A percentile compares a stretch with the other conserved stretches of the same genome.
These are phyloP conservation scores for Ornithorhynchus anatinus DNA, from an alignment of 2,113 vertebrate genomes.

Conservation along the genomic window DNA sequence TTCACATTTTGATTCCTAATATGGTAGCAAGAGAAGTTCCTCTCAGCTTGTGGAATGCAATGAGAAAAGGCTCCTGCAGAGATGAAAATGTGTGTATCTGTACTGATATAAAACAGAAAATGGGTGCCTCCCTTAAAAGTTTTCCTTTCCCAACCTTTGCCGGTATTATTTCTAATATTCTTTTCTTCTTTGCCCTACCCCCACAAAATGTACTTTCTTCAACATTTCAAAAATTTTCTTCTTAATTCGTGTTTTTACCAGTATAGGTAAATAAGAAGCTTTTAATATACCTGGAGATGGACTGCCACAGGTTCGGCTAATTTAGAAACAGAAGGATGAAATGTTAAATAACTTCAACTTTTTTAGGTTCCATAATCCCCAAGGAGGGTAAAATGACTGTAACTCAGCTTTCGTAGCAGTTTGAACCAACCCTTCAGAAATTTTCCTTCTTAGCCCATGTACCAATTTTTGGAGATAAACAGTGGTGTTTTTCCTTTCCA, in stretches of 20 bases:
- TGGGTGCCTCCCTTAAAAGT: not conserved
- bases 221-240: constrained; percentile 7
- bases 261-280: constrained; percentile 5
- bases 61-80: constrained; percentile 56
- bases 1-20: constrained; percentile 76
- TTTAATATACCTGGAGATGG: constrained; percentile 4
- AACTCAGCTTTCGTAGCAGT: constrained; percentile 9
- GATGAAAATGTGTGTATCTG: constrained; percentile 60
- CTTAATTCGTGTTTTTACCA: not conserved
- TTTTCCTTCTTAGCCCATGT: too few relatives aligned
- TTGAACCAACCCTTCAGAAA: constrained; percentile 10
- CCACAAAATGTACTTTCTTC: constrained; percentile 1
- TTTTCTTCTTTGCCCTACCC: constrained; percentile 11
- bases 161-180: constrained; percentile 3
- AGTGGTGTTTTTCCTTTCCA: too few relatives aligned
- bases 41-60: constrained; percentile 71
- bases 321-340: constrained; percentile 14
- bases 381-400: not conserved
- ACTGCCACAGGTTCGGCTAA: not conserved
- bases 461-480: too few relatives aligned
- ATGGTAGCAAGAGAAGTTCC: constrained; percentile 68
- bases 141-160: constrained; percentile 1
- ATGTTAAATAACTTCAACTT: not conserved
- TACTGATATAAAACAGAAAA: constrained; percentile 54
- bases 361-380: not conserved